A percentile compares a stretch with the other conserved stretches of the same genome.
These are phyloP conservation scores for Cervus canadensis DNA, from an alignment of 2,113 vertebrate genomes.

Conservation along the genomic window DNA sequence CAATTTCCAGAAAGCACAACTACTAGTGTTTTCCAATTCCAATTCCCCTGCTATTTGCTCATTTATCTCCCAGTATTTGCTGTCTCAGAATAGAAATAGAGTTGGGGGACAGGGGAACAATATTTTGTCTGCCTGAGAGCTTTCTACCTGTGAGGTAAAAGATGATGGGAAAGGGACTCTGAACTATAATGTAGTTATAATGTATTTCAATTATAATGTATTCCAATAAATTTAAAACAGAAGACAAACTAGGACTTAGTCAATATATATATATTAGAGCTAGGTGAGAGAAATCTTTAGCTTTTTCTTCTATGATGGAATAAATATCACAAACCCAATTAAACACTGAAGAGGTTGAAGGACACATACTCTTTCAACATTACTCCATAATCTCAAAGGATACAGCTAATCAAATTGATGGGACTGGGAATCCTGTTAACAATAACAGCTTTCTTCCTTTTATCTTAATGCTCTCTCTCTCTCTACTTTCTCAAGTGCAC, in stretches of 20 bases:
- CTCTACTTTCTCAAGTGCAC: not conserved
- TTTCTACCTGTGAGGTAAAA: not conserved
- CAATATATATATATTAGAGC: not conserved
- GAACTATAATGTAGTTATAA: not conserved
- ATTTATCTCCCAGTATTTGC: not conserved
- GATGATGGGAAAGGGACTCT: not conserved
- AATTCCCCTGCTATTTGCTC: not conserved
- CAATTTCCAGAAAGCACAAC: not conserved
- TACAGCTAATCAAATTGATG: not conserved
- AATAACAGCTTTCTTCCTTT: not conserved
- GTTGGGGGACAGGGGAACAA: not conserved
- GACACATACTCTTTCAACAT: not conserved
- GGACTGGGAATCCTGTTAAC: not conserved
- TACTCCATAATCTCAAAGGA: not conserved
- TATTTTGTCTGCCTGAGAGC: not conserved
- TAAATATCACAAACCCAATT: not conserved
- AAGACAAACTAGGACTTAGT: not conserved
- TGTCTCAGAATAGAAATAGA: not conserved
- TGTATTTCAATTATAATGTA: not conserved
- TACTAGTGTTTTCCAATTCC: not conserved
- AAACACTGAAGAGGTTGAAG: not conserved
- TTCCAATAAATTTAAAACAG: constrained; percentile 5
- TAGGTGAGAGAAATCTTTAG: not conserved
- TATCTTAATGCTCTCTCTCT: not conserved
- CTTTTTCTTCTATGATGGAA: not conserved